Base-by-base conservation (phyloP, 92 coral and sea anemone genomes). In the Heteractis magnifica region DNA sequence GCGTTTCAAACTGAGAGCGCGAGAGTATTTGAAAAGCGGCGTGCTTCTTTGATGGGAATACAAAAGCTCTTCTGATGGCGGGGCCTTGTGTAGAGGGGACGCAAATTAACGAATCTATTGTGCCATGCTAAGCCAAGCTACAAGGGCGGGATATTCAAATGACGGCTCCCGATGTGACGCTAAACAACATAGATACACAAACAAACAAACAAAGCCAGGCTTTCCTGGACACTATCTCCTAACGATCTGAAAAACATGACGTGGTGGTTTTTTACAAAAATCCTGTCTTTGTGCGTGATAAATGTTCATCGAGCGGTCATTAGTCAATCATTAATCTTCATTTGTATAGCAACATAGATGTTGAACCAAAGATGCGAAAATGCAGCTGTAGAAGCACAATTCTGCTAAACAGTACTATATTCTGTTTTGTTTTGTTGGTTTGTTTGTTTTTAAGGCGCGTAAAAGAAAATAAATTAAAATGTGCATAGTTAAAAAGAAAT, bases 121-220 rank as follows among this genome's bases (percentile, higher is more conserved):
- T 82, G 48, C n/a, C 26, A 3, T 18, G 15, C 11, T 4, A 77
- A 20, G 1, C n/a, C 50, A 53, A 41, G 64, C 23, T 52, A 59
- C 34, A 55, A 70, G 16, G 85, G 85, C 85, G 85, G 78, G 78
- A 81, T 64, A 79, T 5, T 58, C 83, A 60, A 79, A 79, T 8
- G 21, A 44, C 49, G 58, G 79, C 19, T 52, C 16, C 5, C 8
- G 44, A 4, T 13, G 13, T n/a, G 79, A 52, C 50, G 60, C 79
- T 6, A 23, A 11, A 19, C 4, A 71, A 20, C 52, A 12, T 44
- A 73, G 13, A 9, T 23, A 18, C 56, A 10, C 18, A 50, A 49
- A 21, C 51, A 52, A 49, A 21, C 51, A 52, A 23, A n/a, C 21
- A 8, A 20, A 62, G 23, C 9, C 44, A 34, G 44, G 44, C 44